Percentiles rank a stretch among this genome's conserved stretches.
phyloP scores from a whole-genome alignment of 2,888 invertebrate genomes.

The Calephelis perditalis region DNA sequence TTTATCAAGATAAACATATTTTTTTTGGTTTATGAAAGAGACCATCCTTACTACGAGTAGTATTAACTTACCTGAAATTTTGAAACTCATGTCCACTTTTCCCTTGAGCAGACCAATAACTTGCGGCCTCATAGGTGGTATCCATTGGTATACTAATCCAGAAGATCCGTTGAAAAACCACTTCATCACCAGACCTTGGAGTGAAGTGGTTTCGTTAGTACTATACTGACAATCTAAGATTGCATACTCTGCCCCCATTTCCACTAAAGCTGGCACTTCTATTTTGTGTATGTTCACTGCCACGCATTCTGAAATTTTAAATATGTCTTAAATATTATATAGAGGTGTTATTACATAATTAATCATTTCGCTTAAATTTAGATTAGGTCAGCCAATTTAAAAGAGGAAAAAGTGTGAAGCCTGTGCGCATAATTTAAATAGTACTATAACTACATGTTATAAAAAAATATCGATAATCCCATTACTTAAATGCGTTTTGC shows the following conservation, averaged over 20 bases:
- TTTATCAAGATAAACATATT: too few relatives aligned
- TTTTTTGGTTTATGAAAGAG: too few relatives aligned
- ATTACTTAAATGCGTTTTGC: too few relatives aligned
- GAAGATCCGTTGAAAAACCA: constrained; percentile 72
- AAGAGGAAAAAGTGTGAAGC: too few relatives aligned
- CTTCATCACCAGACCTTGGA: constrained; percentile 64
- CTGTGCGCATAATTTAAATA: too few relatives aligned
- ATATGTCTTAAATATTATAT: too few relatives aligned
- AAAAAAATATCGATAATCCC: too few relatives aligned
- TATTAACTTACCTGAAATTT: constrained; percentile 53
- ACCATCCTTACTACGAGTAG: too few relatives aligned
- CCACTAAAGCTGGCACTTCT: constrained; percentile 60
- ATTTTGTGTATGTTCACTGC: constrained; percentile 67
- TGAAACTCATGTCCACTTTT: constrained; percentile 61
- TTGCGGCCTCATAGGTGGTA: constrained; percentile 64
- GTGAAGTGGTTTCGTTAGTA: constrained; percentile 33
- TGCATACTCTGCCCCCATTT: constrained; percentile 54
- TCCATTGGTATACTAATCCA: constrained; percentile 71
- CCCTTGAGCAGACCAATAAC: constrained; percentile 68
- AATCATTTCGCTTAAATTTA: too few relatives aligned
- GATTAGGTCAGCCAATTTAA: too few relatives aligned
- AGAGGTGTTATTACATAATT: too few relatives aligned
- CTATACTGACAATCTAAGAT: constrained; percentile 58
- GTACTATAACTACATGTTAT: too few relatives aligned
- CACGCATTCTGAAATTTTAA: constrained; percentile 51